phyloP scores from a whole-genome alignment of 2,888 invertebrate genomes.

The Ormia ochracea region DNA sequence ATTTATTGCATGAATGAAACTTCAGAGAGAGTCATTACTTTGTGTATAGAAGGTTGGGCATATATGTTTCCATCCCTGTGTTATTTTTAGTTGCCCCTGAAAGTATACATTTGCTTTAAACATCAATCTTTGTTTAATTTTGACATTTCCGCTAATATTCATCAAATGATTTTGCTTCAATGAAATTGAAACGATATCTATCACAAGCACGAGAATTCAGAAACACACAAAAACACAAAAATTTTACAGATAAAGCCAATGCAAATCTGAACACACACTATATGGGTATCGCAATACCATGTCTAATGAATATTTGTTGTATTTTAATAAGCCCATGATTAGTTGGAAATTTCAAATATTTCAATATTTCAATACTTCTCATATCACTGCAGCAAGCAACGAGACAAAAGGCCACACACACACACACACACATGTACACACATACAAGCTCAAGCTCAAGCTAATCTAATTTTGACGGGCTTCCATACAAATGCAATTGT shows the following conservation, averaged over 20 bases:
- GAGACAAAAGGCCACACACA: not conserved
- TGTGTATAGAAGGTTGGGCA: too few relatives aligned
- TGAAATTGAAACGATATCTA: not conserved
- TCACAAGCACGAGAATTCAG: not conserved
- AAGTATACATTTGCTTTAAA: not conserved
- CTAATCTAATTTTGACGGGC: not conserved
- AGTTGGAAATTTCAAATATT: constrained; percentile 60
- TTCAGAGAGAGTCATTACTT: too few relatives aligned
- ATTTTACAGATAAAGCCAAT: not conserved
- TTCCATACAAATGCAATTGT: not conserved
- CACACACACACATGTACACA: not conserved
- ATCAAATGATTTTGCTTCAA: constrained; percentile 5
- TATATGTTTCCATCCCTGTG: too few relatives aligned
- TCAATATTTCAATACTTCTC: constrained; percentile 56
- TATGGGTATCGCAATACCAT: constrained; percentile 44
- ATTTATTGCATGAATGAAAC: too few relatives aligned
- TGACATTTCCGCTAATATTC: constrained; percentile 26
- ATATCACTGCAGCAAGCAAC: constrained; percentile 25
- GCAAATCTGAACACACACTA: constrained; percentile 23
- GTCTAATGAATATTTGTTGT: constrained; percentile 49
- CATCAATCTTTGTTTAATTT: constrained; percentile 13
- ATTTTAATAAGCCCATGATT: constrained; percentile 61
- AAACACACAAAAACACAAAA: not conserved
- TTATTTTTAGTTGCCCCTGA: not conserved
- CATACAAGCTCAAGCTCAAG: not conserved